Base-by-base conservation (phyloP, 2,113 vertebrate genomes). In the Silurus meridionalis region DNA sequence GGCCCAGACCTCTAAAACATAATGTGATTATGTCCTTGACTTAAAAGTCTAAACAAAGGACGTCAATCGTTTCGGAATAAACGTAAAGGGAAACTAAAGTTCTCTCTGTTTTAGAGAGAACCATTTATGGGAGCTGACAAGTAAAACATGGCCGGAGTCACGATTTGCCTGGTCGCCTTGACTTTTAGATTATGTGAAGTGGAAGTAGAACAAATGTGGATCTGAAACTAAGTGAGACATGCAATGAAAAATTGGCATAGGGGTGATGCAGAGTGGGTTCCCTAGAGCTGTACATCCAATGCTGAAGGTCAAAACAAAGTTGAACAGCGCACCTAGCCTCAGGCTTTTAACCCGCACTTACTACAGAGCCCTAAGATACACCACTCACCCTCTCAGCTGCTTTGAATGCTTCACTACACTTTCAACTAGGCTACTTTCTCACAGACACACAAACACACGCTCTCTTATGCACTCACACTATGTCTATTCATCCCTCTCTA, bases 301-400 rank as follows among this genome's bases (percentile, higher is more conserved):
- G 57, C 83, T 77, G 85, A 88, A 90, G 88, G 89, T 89, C 84
- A 88, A 23, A 50, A 50, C 81, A 74, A 58, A 89, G 82, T 50
- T 53, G 71, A 64, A 72, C 17, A 74, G 50, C 66, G 83, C 46
- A 37, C 17, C 79, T 84, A 80, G 64, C 82, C 67, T 64, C 53
- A 74, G 79, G 81, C n/a, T n/a, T 80, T 67, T 21, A 81, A 57
- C 83, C 86, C 71, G 83, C 83, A 84, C 66, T 57, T 57, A 37
- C 37, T n/a, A 63, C 66, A 80, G 84, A 79, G 64, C 67, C 21
- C 37, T 57, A 37, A 52, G 52, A 64, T 66, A n/a, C 48, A 78
- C 48, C 79, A 80, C 66, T 58, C 80, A 87, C 74, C 61, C 15
- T 55, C 48, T 89, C 53, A 17, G 28, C 66, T 50, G 58, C 77